Base-by-base conservation (phyloP, 2,888 invertebrate genomes). In the Sphaerolaimus hirsutus region DNA sequence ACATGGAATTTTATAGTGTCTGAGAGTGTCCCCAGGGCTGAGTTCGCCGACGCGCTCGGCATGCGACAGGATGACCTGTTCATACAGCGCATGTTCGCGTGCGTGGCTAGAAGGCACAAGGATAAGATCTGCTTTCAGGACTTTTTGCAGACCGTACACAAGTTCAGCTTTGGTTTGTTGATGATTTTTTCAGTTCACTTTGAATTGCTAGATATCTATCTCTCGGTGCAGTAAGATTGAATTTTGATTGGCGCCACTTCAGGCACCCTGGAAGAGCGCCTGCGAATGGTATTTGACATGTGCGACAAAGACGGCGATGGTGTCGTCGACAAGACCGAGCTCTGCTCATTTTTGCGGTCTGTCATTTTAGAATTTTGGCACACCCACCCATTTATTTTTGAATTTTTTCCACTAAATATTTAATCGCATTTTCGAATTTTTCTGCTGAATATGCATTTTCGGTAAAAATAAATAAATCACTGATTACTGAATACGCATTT, bases 21-120 rank as follows among this genome's bases (percentile, higher is more conserved):
- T 21, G 37, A 38, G 41, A 7, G 40, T n/a, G 46, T 48, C 17
- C 46, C 48, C 23, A 82, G 81, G 60, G 74, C 79, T 43, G 89
- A 91, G 66, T 87, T 91, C 59, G 89, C 89, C 0, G 81, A 81
- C 45, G 89, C 89, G 0, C 69, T 91, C 3, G 91, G 89, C 36
- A 91, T 91, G 91, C 80, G 80, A 62, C 72, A 81, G 0, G 82
- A 86, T 58, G 87, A 86, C 23, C 78, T 89, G 46, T 91, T 91
- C 62, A 87, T 91, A 0, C 77, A 81, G 58, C 82, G 86, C 67
- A 89, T 91, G 89, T 91, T 91, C 63, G 86, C 87, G 57, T 86
- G 87, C 57, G 86, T 87, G 0, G 87, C 89, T 64, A 86, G 22
- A 32, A 25, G 41, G 29, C 75, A 81, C 49, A 84, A 86, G 64